phyloP scores from a whole-genome alignment of 1,140 invertebrate species.

The Leptoteleia sp. region DNA sequence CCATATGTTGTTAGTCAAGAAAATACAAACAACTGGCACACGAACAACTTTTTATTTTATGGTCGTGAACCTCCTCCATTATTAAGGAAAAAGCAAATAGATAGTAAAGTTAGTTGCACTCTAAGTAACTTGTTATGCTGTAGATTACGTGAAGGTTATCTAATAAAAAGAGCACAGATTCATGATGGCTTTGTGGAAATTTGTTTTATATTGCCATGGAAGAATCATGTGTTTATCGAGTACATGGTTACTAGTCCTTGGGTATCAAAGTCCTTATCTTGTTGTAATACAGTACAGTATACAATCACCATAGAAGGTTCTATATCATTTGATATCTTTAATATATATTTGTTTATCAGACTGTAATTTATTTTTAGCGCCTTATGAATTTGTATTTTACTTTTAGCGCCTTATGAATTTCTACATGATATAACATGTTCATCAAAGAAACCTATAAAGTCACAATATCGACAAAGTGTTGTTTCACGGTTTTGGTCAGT shows the following conservation, averaged over 20 bases:
- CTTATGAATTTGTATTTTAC: too few species aligned
- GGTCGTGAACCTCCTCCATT: slow-evolving; percentile 82
- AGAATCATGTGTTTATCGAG: slow-evolving; percentile 87
- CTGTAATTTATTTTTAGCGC: too few species aligned
- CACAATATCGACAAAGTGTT: slow-evolving; percentile 86
- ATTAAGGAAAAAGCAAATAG: slow-evolving; percentile 85
- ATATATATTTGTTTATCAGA: too few species aligned
- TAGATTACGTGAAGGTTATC: slow-evolving; percentile 90
- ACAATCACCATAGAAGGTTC: slow-evolving; percentile 84
- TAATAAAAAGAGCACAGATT: slow-evolving; percentile 83
- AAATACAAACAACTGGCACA: slow-evolving; percentile 77
- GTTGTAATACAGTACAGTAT: slow-evolving; percentile 82
- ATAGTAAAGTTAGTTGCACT: slow-evolving; percentile 84
- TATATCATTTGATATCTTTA: slow-evolving; percentile 1
- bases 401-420: slow-evolving; percentile 90
- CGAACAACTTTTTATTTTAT: slow-evolving; percentile 84
- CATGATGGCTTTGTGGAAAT: slow-evolving; percentile 85
- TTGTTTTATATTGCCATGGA: slow-evolving; percentile 87
- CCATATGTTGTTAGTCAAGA: slow-evolving; percentile 51
- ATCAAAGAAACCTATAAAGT: slow-evolving; percentile 85
- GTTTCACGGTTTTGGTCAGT: slow-evolving; percentile 87
- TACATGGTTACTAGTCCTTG: slow-evolving; percentile 85
- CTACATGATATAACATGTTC: slow-evolving; percentile 89
- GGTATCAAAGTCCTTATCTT: slow-evolving; percentile 80
- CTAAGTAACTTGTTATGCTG: slow-evolving; percentile 88